Conservation (phyloP, 2,797 vertebrate genomes). For the Hafferia zeledoni region DNA sequence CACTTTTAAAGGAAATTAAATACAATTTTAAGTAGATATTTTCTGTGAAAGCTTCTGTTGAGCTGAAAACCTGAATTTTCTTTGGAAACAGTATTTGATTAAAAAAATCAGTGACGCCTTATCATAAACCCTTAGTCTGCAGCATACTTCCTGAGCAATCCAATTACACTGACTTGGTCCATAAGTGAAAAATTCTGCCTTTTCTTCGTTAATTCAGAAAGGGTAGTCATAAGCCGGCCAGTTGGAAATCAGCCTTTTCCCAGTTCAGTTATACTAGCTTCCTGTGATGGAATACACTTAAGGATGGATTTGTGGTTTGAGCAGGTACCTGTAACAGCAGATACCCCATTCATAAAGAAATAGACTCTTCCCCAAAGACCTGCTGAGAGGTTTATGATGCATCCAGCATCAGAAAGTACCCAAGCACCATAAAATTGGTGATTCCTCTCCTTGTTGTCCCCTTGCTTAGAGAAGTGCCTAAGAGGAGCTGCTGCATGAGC, state of each 20-base stretch:
- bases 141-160: neutral
- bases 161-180: neutral
- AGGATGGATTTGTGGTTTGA: neutral
- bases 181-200: neutral
- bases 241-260: neutral
- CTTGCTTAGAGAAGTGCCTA: neutral
- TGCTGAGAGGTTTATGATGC: neutral
- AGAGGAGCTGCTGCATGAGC: neutral
- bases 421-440: neutral
- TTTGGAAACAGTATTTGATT: neutral
- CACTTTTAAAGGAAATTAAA: neutral
- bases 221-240: neutral
- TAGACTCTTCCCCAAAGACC: neutral
- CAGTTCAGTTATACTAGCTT: neutral
- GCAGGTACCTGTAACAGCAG: neutral
- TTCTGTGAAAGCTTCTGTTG: neutral
- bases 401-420: neutral
- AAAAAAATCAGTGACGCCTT: neutral
- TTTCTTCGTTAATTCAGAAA: neutral
- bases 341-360: neutral
- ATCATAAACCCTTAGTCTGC: neutral
- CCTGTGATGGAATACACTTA: neutral
- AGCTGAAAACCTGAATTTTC: neutral
- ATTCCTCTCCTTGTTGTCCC: neutral
- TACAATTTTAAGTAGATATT: accelerated